Evolutionary conservation across 2,113 vertebrate genomes (phyloP), one percentile per base, ranked within the genome.

Genomic region (Cyanoramphus novaezelandiae): DNA sequence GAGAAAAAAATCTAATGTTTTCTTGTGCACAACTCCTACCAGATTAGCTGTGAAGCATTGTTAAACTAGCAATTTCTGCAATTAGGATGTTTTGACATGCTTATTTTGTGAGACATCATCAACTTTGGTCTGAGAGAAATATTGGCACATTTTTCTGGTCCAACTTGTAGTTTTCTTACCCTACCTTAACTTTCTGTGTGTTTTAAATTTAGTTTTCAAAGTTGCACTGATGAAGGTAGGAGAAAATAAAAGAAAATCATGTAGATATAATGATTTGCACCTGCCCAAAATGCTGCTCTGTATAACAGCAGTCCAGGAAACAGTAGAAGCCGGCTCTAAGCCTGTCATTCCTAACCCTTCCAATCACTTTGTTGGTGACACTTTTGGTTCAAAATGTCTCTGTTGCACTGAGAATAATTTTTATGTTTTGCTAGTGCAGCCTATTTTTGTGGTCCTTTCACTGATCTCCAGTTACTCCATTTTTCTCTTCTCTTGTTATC

Each of bases 211-310:
- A 18, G 9, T 64, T 77, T 76, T 77, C 47, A 96, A 77, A 78
- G 11, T 53, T 68, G 39, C 9, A 59, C 2, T 3, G 1, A 39
- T 1, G 3, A 85, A 60, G 37, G 3, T 10, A 41, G 5, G 2
- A 70, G 29, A 68, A 90, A 70, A 49, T 25, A n/a, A 31, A 82
- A 78, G 3, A 28, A 62, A 46, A 50, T 9, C 21, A 10, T 49
- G 4, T 3, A 49, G 16, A 28, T 50, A 18, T 18, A 2, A 43
- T 21, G 4, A 29, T 15, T 43, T 29, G n/a, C 16, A 65, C 15
- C n/a, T 59, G 5, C 12, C 9, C 11, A 35, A 71, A 64, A 35
- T 44, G 14, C 33, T 85, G 20, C 13, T 55, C 5, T 60, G 17
- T 57, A 16, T 24, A 53, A 33, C 14, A 24, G 9, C 65, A 70